Evolutionary conservation across 1,140 invertebrate species (phyloP).

Genomic region (Apis florea): DNA sequence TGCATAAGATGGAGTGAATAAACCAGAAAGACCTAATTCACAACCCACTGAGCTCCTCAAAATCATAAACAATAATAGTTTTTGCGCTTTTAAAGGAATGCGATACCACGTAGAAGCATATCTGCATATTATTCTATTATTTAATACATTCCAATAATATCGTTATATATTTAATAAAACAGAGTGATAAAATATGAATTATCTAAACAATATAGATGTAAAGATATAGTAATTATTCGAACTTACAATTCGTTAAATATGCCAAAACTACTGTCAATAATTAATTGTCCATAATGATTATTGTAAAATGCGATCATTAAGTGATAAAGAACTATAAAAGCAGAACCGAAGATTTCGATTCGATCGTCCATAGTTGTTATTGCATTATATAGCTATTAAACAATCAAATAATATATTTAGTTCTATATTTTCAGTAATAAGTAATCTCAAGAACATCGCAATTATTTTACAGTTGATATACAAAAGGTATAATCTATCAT

Average conservation of each 20-base stretch:
- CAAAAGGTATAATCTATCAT: too few species aligned
- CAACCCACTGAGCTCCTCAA: not conserved
- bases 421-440: too few species aligned
- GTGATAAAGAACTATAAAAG: rapidly evolving
- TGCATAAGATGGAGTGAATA: conserved; percentile 4
- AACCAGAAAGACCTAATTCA: not conserved
- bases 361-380: rapidly evolving
- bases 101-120: conserved; percentile 32
- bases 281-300: not conserved
- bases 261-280: not conserved
- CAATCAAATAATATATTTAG: too few species aligned
- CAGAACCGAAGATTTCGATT: not conserved
- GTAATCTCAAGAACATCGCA: too few species aligned
- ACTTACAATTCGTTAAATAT: not conserved
- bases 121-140: not conserved
- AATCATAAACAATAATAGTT: conserved; percentile 26
- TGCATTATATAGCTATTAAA: not conserved
- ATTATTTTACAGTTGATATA: too few species aligned
- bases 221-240: not conserved
- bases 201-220: not conserved
- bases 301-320: not conserved
- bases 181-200: not conserved
- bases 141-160: rapidly evolving
- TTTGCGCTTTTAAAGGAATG: conserved; percentile 7
- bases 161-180: not conserved